These are phyloP conservation scores for Nannoperca obscura DNA, from an alignment of 2,797 vertebrate species.

Conservation along the genomic window DNA sequence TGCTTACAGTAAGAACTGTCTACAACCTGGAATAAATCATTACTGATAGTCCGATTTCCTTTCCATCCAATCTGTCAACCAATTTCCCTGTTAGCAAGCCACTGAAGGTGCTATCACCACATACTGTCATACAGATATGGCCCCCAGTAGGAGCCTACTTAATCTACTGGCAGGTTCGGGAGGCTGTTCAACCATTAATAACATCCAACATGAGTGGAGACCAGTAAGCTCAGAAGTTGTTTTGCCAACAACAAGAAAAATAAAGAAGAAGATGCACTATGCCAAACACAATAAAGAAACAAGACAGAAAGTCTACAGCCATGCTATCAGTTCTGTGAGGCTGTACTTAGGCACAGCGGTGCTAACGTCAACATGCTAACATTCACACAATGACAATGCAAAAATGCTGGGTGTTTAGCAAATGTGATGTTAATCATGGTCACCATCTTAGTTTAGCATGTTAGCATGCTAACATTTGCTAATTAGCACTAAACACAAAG, in stretches of 20 bases:
- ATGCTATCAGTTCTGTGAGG: background rate
- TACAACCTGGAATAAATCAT: background rate
- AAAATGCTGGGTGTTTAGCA: background rate
- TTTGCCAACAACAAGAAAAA: background rate
- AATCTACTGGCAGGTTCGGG: background rate
- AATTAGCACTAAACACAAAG: background rate
- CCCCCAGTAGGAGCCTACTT: background rate
- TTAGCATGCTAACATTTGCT: background rate
- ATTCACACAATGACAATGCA: background rate
- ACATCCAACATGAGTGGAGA: background rate
- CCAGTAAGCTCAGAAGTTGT: background rate
- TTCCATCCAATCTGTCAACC: background rate
- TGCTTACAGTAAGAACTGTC: background rate
- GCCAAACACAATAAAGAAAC: background rate
- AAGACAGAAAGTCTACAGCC: background rate
- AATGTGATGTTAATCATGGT: background rate
- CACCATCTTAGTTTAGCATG: background rate
- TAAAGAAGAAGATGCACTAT: background rate
- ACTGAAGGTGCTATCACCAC: background rate
- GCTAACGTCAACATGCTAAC: slow-evolving; percentile 4
- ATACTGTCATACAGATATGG: background rate
- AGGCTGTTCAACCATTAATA: background rate
- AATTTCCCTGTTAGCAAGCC: background rate
- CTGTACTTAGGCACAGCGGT: background rate
- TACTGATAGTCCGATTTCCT: background rate